A percentile compares a stretch with the other conserved stretches of the same genome.
Evolutionary conservation across 2,888 invertebrate genomes (phyloP).

Genomic region (Drosophila emarginata): DNA sequence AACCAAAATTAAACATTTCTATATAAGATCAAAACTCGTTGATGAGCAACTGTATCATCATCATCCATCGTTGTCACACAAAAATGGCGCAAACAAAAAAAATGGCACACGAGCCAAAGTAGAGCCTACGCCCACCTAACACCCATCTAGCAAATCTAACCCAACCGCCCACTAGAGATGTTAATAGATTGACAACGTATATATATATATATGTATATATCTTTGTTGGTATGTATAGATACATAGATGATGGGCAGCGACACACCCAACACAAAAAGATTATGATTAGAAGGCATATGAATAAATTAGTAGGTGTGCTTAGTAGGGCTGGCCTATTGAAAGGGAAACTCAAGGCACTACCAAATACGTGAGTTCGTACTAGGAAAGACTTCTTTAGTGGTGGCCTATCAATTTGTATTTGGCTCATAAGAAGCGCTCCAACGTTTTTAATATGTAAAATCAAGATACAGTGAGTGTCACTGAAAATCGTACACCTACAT

Average conservation of each 20-base stretch:
- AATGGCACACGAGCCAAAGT: conserved; percentile 21
- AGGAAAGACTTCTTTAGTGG: no score
- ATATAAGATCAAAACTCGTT: conserved; percentile 52
- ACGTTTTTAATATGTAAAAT: no score
- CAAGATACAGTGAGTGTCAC: no score
- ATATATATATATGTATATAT: neutral
- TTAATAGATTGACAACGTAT: neutral
- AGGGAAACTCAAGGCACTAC: conserved; percentile 1
- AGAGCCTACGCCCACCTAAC: conserved; percentile 3
- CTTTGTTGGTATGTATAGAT: neutral
- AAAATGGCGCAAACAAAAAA: conserved; percentile 13
- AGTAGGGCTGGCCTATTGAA: conserved; percentile 2
- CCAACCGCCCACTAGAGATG: conserved; percentile 2
- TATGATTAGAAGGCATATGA: conserved; percentile 5
- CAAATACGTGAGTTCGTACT: neutral
- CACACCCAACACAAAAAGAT: conserved; percentile 2
- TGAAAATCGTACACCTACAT: no score
- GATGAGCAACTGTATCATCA: conserved; percentile 47
- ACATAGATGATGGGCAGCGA: neutral
- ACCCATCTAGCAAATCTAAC: neutral
- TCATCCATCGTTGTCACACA: conserved; percentile 14
- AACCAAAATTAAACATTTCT: conserved; percentile 22
- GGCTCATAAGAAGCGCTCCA: no score
- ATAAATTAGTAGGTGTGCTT: conserved; percentile 9
- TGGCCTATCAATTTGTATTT: no score